Conservation (phyloP, 1,140 invertebrate species). For the Pissodes strobi region DNA sequence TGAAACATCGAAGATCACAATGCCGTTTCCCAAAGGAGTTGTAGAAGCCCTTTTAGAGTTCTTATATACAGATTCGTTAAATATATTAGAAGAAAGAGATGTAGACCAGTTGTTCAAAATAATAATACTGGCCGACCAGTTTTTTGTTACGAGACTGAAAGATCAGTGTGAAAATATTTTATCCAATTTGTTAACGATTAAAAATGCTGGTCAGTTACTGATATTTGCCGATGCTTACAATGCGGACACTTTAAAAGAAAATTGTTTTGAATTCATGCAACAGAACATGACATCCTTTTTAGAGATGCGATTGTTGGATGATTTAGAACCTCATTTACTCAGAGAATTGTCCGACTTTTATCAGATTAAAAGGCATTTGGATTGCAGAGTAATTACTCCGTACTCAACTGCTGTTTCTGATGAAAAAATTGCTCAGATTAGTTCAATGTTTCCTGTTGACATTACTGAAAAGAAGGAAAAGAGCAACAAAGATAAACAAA, state of each 20-base stretch:
- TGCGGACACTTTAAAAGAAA: slow-evolving; percentile 66
- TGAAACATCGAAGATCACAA: slow-evolving; percentile 33
- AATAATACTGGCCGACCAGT: slow-evolving; percentile 71
- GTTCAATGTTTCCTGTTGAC: slow-evolving; percentile 53
- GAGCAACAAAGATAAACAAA: slow-evolving; percentile 44
- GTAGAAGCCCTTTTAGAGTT: slow-evolving; percentile 68
- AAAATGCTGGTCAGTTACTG: slow-evolving; percentile 71
- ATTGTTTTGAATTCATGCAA: slow-evolving; percentile 72
- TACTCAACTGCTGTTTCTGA: slow-evolving; percentile 62
- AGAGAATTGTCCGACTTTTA: slow-evolving; percentile 66
- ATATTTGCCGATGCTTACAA: slow-evolving; percentile 72
- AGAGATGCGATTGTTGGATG: slow-evolving; percentile 65
- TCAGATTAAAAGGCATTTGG: slow-evolving; percentile 57
- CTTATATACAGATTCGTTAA: slow-evolving; percentile 68
- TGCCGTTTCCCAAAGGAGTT: slow-evolving; percentile 49
- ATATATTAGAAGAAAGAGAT: slow-evolving; percentile 61
- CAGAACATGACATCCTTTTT: slow-evolving; percentile 70
- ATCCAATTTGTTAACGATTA: slow-evolving; percentile 64
- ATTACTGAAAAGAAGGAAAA: slow-evolving; percentile 51
- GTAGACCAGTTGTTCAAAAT: slow-evolving; percentile 67
- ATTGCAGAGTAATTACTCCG: slow-evolving; percentile 65
- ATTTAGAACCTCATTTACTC: slow-evolving; percentile 62
- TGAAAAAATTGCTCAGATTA: slow-evolving; percentile 60
- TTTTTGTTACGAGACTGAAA: slow-evolving; percentile 67
- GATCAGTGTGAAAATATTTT: slow-evolving; percentile 70